These are phyloP conservation scores for Lasioglossum malachurum DNA, from an alignment of 2,888 invertebrate genomes.

Conservation along the genomic window DNA sequence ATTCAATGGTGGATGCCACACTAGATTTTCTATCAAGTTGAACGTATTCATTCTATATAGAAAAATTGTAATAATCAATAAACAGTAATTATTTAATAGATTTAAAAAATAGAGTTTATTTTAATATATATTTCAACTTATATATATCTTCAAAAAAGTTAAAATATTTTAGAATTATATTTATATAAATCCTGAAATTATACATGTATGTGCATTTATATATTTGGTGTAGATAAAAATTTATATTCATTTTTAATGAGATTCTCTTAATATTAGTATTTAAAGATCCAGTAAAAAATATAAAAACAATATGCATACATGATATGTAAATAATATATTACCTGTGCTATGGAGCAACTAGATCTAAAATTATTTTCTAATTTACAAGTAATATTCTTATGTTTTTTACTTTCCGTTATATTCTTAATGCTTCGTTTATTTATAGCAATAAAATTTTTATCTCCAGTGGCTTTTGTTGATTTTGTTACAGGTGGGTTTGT, in stretches of 20 bases:
- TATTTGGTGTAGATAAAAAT: background rate
- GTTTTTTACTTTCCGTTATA: conserved; percentile 30
- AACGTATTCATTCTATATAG: conserved; percentile 34
- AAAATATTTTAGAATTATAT: background rate
- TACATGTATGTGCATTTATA: background rate
- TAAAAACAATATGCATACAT: background rate
- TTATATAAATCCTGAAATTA: background rate
- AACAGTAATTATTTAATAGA: background rate
- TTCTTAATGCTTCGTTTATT: conserved; percentile 63
- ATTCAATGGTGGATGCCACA: conserved; percentile 69
- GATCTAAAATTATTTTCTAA: conserved; percentile 26
- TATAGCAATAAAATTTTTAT: conserved; percentile 63
- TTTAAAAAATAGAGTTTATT: background rate
- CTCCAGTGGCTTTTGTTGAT: conserved; percentile 18
- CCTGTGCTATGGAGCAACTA: conserved; percentile 29
- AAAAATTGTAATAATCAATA: conserved; percentile 22
- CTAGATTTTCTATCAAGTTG: conserved; percentile 24
- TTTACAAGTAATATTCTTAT: conserved; percentile 11
- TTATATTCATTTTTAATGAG: background rate
- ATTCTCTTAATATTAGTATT: background rate
- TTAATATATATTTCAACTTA: background rate
- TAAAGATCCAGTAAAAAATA: background rate
- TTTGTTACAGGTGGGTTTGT: conserved; percentile 10
- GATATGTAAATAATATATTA: conserved; percentile 16
- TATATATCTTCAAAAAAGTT: background rate